Evolutionary conservation across 2,888 invertebrate genomes (phyloP).

Genomic region (Lasius fuliginosus): DNA sequence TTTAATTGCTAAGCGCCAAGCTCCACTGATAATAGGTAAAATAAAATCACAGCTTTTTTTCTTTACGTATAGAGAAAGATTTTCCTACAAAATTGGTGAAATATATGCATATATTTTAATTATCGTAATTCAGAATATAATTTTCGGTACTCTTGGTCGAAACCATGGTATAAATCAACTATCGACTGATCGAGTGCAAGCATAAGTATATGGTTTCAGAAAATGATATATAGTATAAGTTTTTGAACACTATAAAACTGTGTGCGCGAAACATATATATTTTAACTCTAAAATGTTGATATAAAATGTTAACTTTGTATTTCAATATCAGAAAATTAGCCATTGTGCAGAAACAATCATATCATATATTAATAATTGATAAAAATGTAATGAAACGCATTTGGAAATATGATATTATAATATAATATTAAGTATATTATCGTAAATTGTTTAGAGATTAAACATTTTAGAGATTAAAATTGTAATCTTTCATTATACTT

Average conservation of each 20-base stretch:
- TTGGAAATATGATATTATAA: neutral
- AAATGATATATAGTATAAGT: slow-evolving; percentile 19
- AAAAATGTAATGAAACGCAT: slow-evolving; percentile 4
- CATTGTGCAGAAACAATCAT: slow-evolving; percentile 4
- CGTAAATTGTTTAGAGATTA: neutral
- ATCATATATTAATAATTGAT: slow-evolving; percentile 15
- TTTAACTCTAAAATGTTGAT: slow-evolving; percentile 9
- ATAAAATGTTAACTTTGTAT: slow-evolving; percentile 12
- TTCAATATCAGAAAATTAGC: slow-evolving; percentile 4
- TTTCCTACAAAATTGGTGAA: slow-evolving; percentile 2
- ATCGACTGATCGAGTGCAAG: neutral
- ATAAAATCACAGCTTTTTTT: slow-evolving; percentile 79
- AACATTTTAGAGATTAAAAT: slow-evolving; percentile 32
- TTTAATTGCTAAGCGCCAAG: slow-evolving; percentile 38
- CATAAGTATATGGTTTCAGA: neutral
- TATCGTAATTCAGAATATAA: neutral
- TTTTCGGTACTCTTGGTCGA: neutral
- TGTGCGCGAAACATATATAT: slow-evolving; percentile 7
- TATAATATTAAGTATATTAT: neutral
- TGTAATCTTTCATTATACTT: slow-evolving; percentile 3
- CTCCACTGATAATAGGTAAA: slow-evolving; percentile 66
- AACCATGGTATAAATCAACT: neutral
- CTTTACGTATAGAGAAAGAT: slow-evolving; percentile 48
- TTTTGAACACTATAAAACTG: slow-evolving; percentile 1
- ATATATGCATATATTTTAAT: neutral